Conservation (phyloP, 53 echinoderm and acorn worm species). For the Crossaster papposus region DNA sequence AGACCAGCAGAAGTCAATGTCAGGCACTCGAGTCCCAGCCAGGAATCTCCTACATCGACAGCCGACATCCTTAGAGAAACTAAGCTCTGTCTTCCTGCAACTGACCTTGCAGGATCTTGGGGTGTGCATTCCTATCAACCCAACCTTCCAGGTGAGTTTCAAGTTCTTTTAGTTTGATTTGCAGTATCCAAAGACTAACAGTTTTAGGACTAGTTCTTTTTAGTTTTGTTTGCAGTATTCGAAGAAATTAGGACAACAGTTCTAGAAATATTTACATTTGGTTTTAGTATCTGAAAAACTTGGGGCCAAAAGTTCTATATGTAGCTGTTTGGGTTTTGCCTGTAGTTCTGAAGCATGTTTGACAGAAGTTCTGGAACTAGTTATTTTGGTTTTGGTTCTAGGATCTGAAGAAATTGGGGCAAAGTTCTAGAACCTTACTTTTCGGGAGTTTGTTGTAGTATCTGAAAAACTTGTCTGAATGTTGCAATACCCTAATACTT, state of each 20-base stretch:
- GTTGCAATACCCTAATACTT: too few relatives aligned
- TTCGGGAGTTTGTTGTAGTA: background rate
- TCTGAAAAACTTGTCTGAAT: too few relatives aligned
- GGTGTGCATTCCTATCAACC: slow-evolving; percentile 85
- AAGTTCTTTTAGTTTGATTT: too few relatives aligned
- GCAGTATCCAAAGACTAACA: too few relatives aligned
- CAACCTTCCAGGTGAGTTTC: slow-evolving; percentile 68
- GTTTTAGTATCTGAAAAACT: too few relatives aligned
- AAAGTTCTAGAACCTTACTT: background rate
- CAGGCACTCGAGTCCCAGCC: slow-evolving; percentile 54
- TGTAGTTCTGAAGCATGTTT: too few relatives aligned
- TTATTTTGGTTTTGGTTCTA: background rate
- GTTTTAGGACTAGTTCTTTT: background rate
- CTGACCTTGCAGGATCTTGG: slow-evolving; percentile 86
- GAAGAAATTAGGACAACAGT: background rate
- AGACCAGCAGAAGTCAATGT: slow-evolving; percentile 76
- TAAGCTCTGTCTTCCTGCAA: slow-evolving; percentile 83
- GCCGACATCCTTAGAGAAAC: slow-evolving; percentile 59
- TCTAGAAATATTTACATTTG: too few relatives aligned
- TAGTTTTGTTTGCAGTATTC: background rate
- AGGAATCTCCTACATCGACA: slow-evolving; percentile 57
- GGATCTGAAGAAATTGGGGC: background rate
- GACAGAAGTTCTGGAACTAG: background rate
- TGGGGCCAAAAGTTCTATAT: too few relatives aligned
- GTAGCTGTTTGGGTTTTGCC: too few relatives aligned